These are phyloP conservation scores for Brachionus rotundiformis DNA, from an alignment of 1,140 invertebrate species.

Conservation along the genomic window DNA sequence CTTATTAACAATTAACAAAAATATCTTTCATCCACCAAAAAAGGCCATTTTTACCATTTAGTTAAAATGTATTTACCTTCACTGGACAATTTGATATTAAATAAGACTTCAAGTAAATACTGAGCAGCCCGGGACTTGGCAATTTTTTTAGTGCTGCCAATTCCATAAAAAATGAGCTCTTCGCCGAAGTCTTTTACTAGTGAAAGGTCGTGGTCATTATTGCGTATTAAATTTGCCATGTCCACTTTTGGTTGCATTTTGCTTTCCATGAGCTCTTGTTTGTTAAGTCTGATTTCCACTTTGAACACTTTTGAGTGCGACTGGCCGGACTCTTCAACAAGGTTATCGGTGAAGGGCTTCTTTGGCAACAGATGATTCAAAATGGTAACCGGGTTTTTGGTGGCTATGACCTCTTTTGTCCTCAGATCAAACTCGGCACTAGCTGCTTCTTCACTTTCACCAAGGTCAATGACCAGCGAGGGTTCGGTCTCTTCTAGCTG, in stretches of 20 bases:
- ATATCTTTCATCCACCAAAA: background rate
- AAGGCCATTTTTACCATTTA: too few species aligned
- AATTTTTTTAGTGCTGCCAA: constrained; percentile 39
- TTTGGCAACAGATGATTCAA: constrained; percentile 37
- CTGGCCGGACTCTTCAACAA: constrained; percentile 16
- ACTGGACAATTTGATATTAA: background rate
- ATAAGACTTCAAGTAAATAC: background rate
- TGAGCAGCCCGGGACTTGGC: constrained; percentile 43
- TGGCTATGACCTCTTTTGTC: constrained; percentile 36
- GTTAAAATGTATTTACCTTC: background rate
- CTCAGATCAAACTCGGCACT: constrained; percentile 23
- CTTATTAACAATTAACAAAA: too few species aligned
- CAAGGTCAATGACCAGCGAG: background rate
- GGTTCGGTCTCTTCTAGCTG: background rate
- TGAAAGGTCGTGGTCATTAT: background rate
- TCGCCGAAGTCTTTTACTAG: background rate
- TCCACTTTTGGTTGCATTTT: background rate
- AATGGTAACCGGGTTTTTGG: constrained; percentile 15
- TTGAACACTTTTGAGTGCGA: constrained; percentile 35
- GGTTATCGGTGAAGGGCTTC: background rate
- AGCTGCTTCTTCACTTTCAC: background rate
- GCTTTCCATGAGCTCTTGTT: background rate
- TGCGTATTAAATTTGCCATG: background rate
- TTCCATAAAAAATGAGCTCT: constrained; percentile 35
- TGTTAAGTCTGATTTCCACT: constrained; percentile 13